phyloP scores from a whole-genome alignment of 2,113 vertebrate species.

The Aramus guarauna region DNA sequence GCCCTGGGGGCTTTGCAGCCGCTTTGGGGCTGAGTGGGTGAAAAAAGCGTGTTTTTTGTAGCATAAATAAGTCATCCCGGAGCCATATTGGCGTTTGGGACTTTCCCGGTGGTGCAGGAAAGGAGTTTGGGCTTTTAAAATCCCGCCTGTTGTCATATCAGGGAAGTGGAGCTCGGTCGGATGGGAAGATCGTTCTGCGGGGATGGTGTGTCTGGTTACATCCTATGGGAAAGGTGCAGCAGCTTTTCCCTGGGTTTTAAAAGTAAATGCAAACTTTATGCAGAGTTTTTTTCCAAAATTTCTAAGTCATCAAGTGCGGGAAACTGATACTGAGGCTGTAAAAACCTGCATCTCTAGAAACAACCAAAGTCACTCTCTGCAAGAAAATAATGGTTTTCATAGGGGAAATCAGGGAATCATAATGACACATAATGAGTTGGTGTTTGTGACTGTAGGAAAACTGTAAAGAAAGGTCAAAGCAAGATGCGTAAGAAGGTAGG shows the following conservation, averaged over 20 bases:
- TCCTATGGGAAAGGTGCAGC: background rate
- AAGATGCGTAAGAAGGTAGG: background rate
- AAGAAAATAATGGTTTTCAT: background rate
- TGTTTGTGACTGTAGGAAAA: background rate
- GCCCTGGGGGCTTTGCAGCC: background rate
- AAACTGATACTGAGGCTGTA: background rate
- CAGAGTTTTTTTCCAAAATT: background rate
- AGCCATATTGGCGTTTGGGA: background rate
- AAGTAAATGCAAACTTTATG: background rate
- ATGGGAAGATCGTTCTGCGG: background rate
- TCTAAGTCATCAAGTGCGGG: no score
- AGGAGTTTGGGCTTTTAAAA: background rate
- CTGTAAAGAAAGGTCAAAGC: background rate
- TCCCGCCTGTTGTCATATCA: background rate
- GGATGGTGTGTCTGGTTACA: background rate
- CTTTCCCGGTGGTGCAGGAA: background rate
- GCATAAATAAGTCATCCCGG: background rate
- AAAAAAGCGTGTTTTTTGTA: background rate
- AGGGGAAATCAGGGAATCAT: background rate
- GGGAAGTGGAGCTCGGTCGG: background rate
- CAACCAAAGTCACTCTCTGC: accelerated
- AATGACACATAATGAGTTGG: accelerated
- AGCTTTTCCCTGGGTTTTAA: no score
- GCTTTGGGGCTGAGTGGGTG: background rate
- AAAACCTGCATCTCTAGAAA: background rate